Percentiles rank a stretch among this genome's conserved stretches.
phyloP scores from a whole-genome alignment of 2,113 vertebrate genomes.

The Daboia siamensis region DNA sequence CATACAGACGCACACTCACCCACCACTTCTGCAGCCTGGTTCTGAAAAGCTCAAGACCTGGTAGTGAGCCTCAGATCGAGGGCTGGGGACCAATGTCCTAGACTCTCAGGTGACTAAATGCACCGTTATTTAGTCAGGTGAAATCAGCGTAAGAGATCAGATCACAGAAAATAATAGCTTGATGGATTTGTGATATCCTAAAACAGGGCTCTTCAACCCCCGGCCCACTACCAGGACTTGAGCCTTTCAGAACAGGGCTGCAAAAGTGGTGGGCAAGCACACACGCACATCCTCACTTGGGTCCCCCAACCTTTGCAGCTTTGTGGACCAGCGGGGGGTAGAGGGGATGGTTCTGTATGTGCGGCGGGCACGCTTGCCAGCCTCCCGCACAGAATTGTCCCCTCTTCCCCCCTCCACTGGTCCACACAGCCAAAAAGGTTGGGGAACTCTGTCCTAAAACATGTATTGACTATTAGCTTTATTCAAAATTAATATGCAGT shows the following conservation, averaged over 20 bases:
- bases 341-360: too few relatives aligned
- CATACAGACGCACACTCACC: background rate
- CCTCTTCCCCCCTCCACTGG: too few relatives aligned
- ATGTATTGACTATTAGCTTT: background rate
- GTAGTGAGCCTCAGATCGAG: background rate
- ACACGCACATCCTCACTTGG: background rate
- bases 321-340: background rate
- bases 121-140: background rate
- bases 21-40: background rate
- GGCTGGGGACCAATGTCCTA: background rate
- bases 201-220: background rate
- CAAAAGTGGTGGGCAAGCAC: background rate
- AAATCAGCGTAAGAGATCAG: background rate
- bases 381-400: accelerated
- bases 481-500: background rate
- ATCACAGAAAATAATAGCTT: background rate
- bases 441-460: background rate
- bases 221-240: background rate
- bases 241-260: background rate
- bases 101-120: background rate
- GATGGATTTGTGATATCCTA: background rate
- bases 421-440: background rate
- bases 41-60: background rate
- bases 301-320: background rate
- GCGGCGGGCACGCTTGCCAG: background rate